These are phyloP conservation scores for Passer domesticus DNA, from an alignment of 2,113 vertebrate species.

Conservation along the genomic window DNA sequence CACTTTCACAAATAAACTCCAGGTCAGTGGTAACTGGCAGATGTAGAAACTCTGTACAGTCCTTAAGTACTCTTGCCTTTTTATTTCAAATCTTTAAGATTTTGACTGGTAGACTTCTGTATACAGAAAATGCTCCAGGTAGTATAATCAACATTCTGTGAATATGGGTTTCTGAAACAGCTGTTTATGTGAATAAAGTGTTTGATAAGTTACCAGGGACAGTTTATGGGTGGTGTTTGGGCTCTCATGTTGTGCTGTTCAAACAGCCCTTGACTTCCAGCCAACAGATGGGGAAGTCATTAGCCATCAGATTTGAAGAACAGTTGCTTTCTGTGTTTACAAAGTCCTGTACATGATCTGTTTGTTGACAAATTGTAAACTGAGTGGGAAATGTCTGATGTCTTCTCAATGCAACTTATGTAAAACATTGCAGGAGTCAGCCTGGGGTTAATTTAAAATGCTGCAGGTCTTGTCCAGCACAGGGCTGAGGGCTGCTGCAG, in stretches of 20 bases:
- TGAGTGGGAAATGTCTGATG: background rate
- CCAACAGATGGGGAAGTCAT: constrained; percentile 63
- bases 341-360: background rate
- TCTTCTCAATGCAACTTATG: background rate
- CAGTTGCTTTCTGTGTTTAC: constrained; percentile 51
- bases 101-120: background rate
- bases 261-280: constrained; percentile 34
- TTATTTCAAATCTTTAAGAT: background rate
- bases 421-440: background rate
- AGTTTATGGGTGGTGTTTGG: constrained; percentile 21
- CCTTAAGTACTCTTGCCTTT: background rate
- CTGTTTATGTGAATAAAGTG: background rate
- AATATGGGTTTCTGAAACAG: background rate
- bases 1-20: background rate
- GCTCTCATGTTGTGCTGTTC: background rate
- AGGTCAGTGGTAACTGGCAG: background rate
- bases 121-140: background rate
- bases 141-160: background rate
- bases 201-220: constrained; percentile 28
- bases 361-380: background rate
- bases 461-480: background rate
- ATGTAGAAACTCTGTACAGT: background rate
- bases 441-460: background rate
- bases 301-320: constrained; percentile 13
- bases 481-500: background rate